Base-by-base conservation (phyloP, 1,140 invertebrate species). In the Gryllus bimaculatus region DNA sequence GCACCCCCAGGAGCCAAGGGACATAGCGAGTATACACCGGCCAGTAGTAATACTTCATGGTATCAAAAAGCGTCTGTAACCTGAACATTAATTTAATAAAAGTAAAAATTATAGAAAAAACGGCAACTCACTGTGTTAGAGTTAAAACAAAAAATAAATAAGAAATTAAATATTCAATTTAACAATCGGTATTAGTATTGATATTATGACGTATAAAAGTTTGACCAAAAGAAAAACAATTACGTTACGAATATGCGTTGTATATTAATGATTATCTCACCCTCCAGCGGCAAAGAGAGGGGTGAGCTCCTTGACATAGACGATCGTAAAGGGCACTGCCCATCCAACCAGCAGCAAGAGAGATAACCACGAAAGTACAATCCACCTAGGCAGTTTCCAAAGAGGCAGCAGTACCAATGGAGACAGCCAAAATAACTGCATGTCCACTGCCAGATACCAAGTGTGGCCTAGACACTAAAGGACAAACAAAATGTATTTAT, bases 371-470 rank as follows among this genome's bases (percentile, higher is more conserved):
- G 3, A 76, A 20, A 5, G 47, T 39, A 2, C n/a, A 39, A 13
- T 47, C 8, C 47, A 12, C 15, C 8, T 39, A 4, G 21, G 54
- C 20, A 48, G 47, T 13, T 76, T 79, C 20, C 74, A 15, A 15
- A 85, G 54, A 7, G 85, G 88, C 74, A 86, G 86, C 21, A 90
- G 79, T 7, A 90, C 80, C 4, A 90, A 18, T 5, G 88, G 88
- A 8, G 88, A 87, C 48, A 93, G 77, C 15, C 91, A 82, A 81
- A 91, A 92, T 78, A 93, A 88, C 83, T 94, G 92, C 86, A 93
- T 91, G 82, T 94, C 93, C 66, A 92, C 91, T 6, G 92, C 86
- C 26, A 90, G 79, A 79, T 88, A 91, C 90, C 89, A 91, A 0
- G 87, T 84, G 87, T 88, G 89, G 7, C 85, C 87, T 86, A 90